Evolutionary conservation across 2,888 invertebrate genomes (phyloP), one percentile per base, ranked within the genome.

Genomic region (Epirrita christyi): DNA sequence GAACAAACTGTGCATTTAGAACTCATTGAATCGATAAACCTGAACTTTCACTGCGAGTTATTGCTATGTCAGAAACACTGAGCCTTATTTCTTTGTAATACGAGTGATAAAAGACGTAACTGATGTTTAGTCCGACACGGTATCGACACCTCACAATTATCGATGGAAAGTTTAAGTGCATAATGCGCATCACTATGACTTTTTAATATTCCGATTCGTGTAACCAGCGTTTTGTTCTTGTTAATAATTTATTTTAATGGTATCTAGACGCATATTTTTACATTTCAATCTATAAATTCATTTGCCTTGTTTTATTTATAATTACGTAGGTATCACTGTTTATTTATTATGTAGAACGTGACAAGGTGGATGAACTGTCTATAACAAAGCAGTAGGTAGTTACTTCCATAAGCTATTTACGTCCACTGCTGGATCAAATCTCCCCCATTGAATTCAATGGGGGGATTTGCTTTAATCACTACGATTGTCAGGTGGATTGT

Each of bases 231-330:
- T 29, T 46, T 59, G 59, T 71, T 69, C 70, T 66, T 56, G 65
- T 63, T 66, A 68, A 59, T 68, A 62, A 62, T 66, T 65, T 64
- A 67, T 66, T 68, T 67, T 63, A 55, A 66, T 68, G 67, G 42
- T 61, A 48, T 55, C 54, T 59, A 59, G 56, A 58, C 52, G 62
- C 56, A 58, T 45, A 55, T 51, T 56, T 43, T 58, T 60, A 58
- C 13, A 37, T 37, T 8, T 37, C 5, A 37, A 11, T 37, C 0
- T 11, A 3, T n/a, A n/a, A n/a, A 9, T 11, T 6, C 21, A 21
- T 21, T 21, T 21, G 21, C 4, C 21, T 37, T 37, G 11, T 8
- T 37, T 41, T 10, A 10, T 32, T 32, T 32, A 32, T 32, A 32
- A 32, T 10, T 4, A 32, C 2, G 21, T 21, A 21, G 21, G 4